Percentiles rank a stretch among this genome's conserved stretches.
These are phyloP conservation scores for Puma concolor DNA, from an alignment of 2,113 vertebrate genomes.

Conservation along the genomic window DNA sequence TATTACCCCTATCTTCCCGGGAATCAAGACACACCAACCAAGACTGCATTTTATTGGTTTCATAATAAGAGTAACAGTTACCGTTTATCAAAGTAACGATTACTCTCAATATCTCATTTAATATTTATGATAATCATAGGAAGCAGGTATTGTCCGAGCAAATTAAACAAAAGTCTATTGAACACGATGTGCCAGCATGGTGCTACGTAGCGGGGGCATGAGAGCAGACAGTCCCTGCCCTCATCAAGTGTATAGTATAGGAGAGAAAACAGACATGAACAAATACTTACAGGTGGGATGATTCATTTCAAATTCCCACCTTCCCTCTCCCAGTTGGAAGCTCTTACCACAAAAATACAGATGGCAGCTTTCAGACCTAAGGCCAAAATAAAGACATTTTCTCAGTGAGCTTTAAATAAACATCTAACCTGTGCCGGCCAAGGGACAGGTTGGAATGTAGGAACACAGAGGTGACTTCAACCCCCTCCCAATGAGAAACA, in stretches of 20 bases:
- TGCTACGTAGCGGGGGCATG: neutral
- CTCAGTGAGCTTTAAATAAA: neutral
- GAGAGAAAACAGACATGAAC: neutral
- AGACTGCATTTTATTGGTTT: neutral
- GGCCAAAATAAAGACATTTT: neutral
- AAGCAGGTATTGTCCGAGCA: neutral
- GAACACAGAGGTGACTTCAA: neutral
- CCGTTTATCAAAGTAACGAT: neutral
- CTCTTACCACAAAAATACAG: neutral
- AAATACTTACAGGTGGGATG: accelerated
- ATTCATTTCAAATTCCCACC: neutral
- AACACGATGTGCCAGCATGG: neutral
- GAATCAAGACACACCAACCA: neutral
- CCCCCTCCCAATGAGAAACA: neutral
- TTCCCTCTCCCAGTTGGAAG: neutral
- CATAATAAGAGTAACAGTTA: neutral
- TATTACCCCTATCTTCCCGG: neutral
- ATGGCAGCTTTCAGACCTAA: neutral
- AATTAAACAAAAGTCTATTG: neutral
- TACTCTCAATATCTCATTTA: neutral
- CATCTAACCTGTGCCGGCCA: neutral
- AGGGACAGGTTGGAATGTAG: neutral
- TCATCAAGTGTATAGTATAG: neutral
- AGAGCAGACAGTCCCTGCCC: neutral
- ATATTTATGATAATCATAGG: neutral